These are phyloP conservation scores for Dryocosmus kuriphilus DNA, from an alignment of 2,888 invertebrate species.

Conservation along the genomic window DNA sequence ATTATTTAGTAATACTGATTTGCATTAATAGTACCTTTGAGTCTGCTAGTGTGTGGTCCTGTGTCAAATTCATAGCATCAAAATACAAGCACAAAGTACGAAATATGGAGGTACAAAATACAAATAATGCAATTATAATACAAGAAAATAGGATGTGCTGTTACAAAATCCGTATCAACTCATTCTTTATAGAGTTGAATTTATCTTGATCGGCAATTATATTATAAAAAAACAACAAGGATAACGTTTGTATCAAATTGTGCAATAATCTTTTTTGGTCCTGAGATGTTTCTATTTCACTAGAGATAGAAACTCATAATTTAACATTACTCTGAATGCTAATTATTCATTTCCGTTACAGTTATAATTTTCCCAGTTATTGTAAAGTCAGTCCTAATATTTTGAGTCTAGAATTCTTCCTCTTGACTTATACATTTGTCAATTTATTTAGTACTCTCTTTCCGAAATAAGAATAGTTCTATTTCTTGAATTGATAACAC, in stretches of 20 bases:
- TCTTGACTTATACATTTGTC: not conserved
- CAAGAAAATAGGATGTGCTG: conserved; percentile 10
- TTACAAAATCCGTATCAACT: not conserved
- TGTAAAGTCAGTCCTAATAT: not conserved
- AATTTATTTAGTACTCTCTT: no score
- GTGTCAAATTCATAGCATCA: not conserved
- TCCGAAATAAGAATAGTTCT: not conserved
- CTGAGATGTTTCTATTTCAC: not conserved
- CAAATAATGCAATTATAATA: not conserved
- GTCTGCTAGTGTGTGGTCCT: not conserved
- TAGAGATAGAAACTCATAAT: not conserved
- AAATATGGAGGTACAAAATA: not conserved
- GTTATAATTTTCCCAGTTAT: not conserved
- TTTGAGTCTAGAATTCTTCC: not conserved
- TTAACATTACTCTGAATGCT: not conserved
- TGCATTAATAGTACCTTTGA: not conserved
- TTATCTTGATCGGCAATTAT: not conserved
- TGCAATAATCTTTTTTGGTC: not conserved
- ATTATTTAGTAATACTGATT: not conserved
- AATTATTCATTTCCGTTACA: not conserved
- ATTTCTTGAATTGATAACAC: not conserved
- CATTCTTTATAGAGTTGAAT: not conserved
- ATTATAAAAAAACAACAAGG: not conserved
- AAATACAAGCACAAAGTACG: not conserved
- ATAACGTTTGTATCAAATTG: not conserved